Conservation (phyloP, 2,888 invertebrate species). For the Hypercompe scribonia region DNA sequence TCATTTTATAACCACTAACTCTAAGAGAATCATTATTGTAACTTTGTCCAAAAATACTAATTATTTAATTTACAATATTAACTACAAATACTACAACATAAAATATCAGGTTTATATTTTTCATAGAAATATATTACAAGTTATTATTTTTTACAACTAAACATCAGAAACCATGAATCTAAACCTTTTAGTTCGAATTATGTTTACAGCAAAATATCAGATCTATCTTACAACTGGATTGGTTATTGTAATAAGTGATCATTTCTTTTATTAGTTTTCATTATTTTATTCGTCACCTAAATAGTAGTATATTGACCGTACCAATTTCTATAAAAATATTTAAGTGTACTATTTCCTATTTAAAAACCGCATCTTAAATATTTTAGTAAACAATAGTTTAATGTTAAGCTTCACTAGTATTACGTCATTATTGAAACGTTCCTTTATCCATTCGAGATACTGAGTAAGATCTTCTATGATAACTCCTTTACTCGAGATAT, state of each 20-base stretch:
- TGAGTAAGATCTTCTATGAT: neutral
- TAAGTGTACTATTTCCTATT: too few species aligned
- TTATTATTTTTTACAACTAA: too few species aligned
- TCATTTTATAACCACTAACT: neutral
- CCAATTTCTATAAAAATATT: neutral
- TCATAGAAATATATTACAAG: too few species aligned
- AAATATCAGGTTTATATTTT: too few species aligned
- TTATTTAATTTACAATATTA: neutral
- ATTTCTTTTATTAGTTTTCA: neutral
- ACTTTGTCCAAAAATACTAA: neutral
- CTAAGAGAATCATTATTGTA: neutral
- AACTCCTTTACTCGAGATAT: too few species aligned
- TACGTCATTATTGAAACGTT: slow-evolving; percentile 1
- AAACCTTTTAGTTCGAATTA: too few species aligned
- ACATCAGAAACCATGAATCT: too few species aligned
- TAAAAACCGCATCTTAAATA: neutral
- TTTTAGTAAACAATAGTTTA: neutral
- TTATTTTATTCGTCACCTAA: neutral
- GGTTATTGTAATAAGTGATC: too few species aligned
- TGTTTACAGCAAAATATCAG: too few species aligned
- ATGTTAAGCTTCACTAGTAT: neutral
- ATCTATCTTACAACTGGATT: too few species aligned
- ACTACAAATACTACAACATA: too few species aligned
- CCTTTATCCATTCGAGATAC: neutral
- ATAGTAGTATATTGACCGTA: neutral